These are phyloP conservation scores for Dolichomitus sp. DNA, from an alignment of 2,888 invertebrate genomes.

Conservation along the genomic window DNA sequence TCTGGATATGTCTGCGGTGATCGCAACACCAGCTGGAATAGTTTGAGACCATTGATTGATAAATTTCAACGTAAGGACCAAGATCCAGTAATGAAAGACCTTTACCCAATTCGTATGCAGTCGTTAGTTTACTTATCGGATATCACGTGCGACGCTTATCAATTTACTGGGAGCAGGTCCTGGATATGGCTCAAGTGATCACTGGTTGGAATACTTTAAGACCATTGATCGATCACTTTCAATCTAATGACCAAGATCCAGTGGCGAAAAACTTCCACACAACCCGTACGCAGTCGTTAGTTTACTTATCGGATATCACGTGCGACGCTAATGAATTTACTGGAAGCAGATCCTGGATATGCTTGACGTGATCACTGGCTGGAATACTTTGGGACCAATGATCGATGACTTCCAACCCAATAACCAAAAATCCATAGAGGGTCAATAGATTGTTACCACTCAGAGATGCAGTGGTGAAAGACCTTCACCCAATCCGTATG, in stretches of 20 bases:
- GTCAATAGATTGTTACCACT: background rate
- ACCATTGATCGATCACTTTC: too few species aligned
- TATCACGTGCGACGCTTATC: background rate
- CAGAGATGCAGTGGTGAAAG: background rate
- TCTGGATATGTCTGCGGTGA: background rate
- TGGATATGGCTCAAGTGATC: background rate
- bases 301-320: background rate
- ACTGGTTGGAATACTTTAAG: background rate
- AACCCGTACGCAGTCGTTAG: background rate
- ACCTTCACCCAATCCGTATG: background rate
- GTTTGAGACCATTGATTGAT: too few species aligned
- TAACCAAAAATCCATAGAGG: background rate
- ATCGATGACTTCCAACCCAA: background rate
- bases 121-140: background rate
- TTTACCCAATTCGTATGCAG: background rate
- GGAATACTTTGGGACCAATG: background rate
- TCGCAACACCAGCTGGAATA: background rate
- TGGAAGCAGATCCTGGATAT: slow-evolving; percentile 69
- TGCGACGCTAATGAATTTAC: slow-evolving; percentile 60
- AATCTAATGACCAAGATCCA: too few species aligned
- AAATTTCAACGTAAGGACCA: too few species aligned
- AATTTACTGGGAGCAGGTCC: slow-evolving; percentile 74
- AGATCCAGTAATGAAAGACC: background rate
- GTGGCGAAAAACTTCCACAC: background rate
- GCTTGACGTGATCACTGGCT: background rate